A percentile compares a stretch with the other conserved stretches of the same genome.
phyloP scores from a whole-genome alignment of 2,888 invertebrate genomes.

The Byasa hedistus region DNA sequence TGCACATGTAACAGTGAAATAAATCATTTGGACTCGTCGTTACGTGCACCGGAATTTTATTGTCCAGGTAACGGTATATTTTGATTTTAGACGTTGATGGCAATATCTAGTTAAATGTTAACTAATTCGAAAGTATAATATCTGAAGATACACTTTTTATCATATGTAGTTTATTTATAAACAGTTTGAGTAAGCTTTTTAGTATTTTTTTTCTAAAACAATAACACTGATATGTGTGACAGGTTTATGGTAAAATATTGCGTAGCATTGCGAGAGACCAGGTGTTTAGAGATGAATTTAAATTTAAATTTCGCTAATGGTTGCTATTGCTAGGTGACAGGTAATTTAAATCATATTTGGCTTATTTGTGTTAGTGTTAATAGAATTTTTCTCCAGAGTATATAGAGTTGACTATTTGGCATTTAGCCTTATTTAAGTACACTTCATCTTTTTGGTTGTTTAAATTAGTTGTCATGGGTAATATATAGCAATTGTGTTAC shows the following conservation, averaged over 20 bases:
- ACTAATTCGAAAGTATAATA: conserved; percentile 36
- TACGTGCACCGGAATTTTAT: conserved; percentile 48
- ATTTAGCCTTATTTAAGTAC: too few relatives aligned
- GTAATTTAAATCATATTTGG: too few relatives aligned
- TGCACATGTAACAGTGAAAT: conserved; percentile 43
- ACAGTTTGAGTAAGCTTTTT: not conserved
- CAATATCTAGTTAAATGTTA: conserved; percentile 41
- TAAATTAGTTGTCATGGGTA: too few relatives aligned
- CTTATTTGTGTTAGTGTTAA: too few relatives aligned
- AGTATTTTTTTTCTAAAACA: conserved; percentile 4
- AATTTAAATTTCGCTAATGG: conserved; percentile 6
- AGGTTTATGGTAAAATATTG: conserved; percentile 13
- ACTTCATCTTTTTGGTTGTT: too few relatives aligned
- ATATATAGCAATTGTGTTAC: too few relatives aligned
- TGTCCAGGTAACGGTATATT: conserved; percentile 75
- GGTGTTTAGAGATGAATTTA: conserved; percentile 5
- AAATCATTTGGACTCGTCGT: conserved; percentile 50
- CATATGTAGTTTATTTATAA: not conserved
- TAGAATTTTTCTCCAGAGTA: too few relatives aligned
- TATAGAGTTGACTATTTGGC: too few relatives aligned
- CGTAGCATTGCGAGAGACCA: conserved; percentile 16
- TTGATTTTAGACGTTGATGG: conserved; percentile 71
- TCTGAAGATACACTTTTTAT: not conserved
- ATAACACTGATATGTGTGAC: conserved; percentile 20
- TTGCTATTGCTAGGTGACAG: not conserved